phyloP scores from a whole-genome alignment of 2,888 invertebrate genomes.

The Caenorhabditis virilis region DNA sequence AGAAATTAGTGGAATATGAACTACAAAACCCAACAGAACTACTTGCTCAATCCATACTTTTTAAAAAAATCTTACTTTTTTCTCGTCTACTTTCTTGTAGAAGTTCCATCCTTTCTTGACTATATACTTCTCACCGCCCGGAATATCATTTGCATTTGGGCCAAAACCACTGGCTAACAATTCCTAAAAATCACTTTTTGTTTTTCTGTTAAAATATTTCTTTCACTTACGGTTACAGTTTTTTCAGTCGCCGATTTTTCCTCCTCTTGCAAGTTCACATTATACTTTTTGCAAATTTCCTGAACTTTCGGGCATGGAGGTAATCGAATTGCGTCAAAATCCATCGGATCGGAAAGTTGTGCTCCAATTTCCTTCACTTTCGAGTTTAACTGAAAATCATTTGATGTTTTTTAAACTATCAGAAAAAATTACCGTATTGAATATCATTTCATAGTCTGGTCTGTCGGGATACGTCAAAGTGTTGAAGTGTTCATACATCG shows the following conservation, averaged over 20 bases:
- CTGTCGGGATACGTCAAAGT: conserved; percentile 20
- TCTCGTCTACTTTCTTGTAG: no score
- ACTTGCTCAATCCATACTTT: no score
- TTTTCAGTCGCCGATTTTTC: conserved; percentile 18
- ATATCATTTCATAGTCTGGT: conserved; percentile 31
- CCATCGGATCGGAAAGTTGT: conserved; percentile 34
- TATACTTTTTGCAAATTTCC: conserved; percentile 16
- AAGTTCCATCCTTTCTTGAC: conserved; percentile 1
- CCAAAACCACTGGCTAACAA: conserved; percentile 10
- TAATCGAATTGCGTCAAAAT: conserved; percentile 18
- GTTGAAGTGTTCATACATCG: conserved; percentile 24
- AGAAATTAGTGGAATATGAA: no score
- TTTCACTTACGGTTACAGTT: conserved; percentile 2
- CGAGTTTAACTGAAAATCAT: no score
- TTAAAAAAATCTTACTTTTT: no score
- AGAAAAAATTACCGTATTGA: background rate
- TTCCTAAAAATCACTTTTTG: background rate
- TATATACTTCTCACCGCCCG: conserved; percentile 14
- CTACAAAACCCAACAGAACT: no score
- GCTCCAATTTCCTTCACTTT: conserved; percentile 9
- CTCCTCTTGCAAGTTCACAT: background rate
- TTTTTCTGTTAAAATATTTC: no score
- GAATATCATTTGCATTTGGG: conserved; percentile 17
- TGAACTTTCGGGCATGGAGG: conserved; percentile 7
- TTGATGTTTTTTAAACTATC: no score